Base-by-base conservation (phyloP, 2,113 vertebrate species). In the Meriones unguiculatus region DNA sequence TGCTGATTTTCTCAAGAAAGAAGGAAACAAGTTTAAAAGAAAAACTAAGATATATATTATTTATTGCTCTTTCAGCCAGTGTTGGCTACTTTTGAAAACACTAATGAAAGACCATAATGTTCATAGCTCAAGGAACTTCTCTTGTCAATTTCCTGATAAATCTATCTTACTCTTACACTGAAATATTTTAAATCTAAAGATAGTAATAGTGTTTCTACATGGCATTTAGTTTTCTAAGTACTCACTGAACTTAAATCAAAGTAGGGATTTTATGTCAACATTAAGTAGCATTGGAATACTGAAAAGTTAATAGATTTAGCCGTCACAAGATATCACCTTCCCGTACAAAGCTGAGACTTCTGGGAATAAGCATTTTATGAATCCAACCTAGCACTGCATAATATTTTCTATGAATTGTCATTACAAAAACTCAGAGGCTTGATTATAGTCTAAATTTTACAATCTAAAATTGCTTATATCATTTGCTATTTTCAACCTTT, bases 391-490 rank as follows among this genome's bases (percentile, higher is more conserved):
- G 5, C 46, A 87, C n/a, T 93, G 35, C 46, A 41, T 57, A 88
- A 15, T 93, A 76, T 87, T 93, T 88, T 32, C n/a, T 86, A 70
- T 22, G 87, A 77, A 54, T 20, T 93, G 11, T 81, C 52, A 82
- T 92, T 84, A 77, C 6, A 92, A 76, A 92, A 85, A 62, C 59
- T 93, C 50, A 92, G 32, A 76, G 67, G 3, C 7, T 38, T 97
- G 28, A 95, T 92, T 87, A 64, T 64, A 89, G 10, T 81, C 46
- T 93, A 54, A 86, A 77, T 84, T 94, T 93, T 96, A 41, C 25
- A 94, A n/a, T 72, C 80, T 94, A 78, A 54, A 92, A 89, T 96
- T 95, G 22, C 13, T 96, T 89, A 90, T 92, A 82, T 87, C 24
- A 92, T 80, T 96, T 30, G 4, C 17, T 94, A 82, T 94, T 96